phyloP scores from a whole-genome alignment of 1,140 invertebrate genomes.

The Achatina immaculata region DNA sequence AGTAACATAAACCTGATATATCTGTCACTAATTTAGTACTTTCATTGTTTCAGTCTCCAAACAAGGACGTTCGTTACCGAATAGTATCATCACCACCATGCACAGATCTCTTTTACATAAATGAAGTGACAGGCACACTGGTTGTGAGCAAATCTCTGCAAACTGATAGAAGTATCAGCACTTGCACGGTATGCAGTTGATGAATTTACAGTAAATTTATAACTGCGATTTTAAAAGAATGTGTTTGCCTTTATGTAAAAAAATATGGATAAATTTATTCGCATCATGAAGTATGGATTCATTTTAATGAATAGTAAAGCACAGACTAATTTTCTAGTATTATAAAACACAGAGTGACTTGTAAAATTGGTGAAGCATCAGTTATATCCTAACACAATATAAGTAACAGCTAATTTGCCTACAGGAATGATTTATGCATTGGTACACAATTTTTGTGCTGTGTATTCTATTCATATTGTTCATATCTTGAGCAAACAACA shows the following conservation, averaged over 20 bases:
- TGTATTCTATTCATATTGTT: no score
- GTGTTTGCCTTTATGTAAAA: background rate
- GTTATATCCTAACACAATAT: no score
- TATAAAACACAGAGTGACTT: no score
- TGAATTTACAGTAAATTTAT: no score
- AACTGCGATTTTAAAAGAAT: background rate
- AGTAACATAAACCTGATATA: background rate
- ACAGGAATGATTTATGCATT: no score
- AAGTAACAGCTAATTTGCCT: no score
- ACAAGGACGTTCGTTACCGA: conserved; percentile 17
- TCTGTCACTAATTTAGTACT: no score
- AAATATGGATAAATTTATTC: background rate
- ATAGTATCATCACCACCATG: background rate
- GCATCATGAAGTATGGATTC: background rate
- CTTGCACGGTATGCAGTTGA: background rate
- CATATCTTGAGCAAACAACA: no score
- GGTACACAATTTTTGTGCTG: no score
- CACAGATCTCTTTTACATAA: conserved; percentile 16
- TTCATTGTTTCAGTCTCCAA: conserved; percentile 22
- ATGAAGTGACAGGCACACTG: background rate
- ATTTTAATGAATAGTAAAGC: no score
- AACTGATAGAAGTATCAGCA: background rate
- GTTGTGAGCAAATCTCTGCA: conserved; percentile 10
- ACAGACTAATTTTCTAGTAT: no score
- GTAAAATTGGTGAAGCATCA: no score